Evolutionary conservation across 2,888 invertebrate genomes (phyloP).

Genomic region (Phanerotoma sp.): DNA sequence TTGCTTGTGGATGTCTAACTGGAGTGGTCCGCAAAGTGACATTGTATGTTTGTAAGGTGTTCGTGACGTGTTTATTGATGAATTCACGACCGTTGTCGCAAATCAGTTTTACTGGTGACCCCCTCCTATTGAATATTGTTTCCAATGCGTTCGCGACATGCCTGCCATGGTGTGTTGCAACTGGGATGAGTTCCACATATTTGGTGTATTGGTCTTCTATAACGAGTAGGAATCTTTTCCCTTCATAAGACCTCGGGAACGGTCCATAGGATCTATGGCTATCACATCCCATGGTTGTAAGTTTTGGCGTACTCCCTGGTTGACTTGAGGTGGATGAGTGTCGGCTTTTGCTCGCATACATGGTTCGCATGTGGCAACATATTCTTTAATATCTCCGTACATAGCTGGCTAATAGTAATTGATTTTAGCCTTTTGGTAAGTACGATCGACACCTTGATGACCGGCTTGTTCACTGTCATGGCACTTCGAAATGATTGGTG

Average conservation of each 20-base stretch:
- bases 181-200: background rate
- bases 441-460: background rate
- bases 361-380: background rate
- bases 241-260: background rate
- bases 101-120: background rate
- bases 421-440: background rate
- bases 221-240: background rate
- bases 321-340: background rate
- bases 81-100: background rate
- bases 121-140: background rate
- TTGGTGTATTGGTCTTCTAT: background rate
- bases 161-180: background rate
- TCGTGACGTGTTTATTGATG: background rate
- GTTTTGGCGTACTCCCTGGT: background rate
- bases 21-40: background rate
- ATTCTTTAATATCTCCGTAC: background rate
- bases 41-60: background rate
- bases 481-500: background rate
- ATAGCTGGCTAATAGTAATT: background rate
- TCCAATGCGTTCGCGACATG: too few relatives aligned
- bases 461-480: background rate
- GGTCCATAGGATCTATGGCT: too few relatives aligned
- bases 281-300: background rate
- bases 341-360: background rate
- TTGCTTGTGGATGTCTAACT: background rate